A percentile compares a stretch with the other conserved stretches of the same genome.
These are phyloP conservation scores for Torymus tubicola DNA, from an alignment of 2,888 invertebrate genomes.

Conservation along the genomic window DNA sequence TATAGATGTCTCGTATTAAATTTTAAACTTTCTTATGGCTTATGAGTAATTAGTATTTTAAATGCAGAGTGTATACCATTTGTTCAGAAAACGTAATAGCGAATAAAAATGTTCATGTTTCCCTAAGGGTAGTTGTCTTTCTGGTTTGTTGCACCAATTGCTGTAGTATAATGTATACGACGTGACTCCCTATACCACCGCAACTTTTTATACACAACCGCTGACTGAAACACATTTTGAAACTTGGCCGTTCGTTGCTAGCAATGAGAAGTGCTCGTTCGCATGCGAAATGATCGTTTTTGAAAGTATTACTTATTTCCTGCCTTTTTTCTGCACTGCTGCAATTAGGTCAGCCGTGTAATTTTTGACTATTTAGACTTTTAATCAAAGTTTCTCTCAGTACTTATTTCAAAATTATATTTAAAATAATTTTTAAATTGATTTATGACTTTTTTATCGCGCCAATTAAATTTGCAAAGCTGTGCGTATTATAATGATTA, in stretches of 20 bases:
- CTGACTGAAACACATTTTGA: constrained; percentile 35
- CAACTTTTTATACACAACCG: constrained; percentile 46
- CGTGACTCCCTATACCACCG: constrained; percentile 28
- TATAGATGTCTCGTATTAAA: too few relatives aligned
- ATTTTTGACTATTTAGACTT: not conserved
- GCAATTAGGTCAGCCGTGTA: constrained; percentile 16
- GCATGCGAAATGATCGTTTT: constrained; percentile 46
- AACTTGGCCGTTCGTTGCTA: constrained; percentile 19
- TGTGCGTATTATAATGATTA: too few relatives aligned
- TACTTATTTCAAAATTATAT: too few relatives aligned
- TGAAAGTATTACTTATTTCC: constrained; percentile 37
- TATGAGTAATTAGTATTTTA: too few relatives aligned
- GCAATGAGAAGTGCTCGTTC: constrained; percentile 16
- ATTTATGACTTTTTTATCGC: too few relatives aligned
- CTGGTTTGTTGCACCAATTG: not conserved
- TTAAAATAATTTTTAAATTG: too few relatives aligned
- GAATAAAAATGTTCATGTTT: too few relatives aligned
- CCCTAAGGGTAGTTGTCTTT: not conserved
- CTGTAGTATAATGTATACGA: constrained; percentile 13
- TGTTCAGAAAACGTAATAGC: too few relatives aligned
- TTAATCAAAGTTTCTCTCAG: not conserved
- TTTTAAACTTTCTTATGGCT: too few relatives aligned
- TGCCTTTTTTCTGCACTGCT: not conserved
- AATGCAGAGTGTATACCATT: too few relatives aligned
- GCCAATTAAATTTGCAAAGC: too few relatives aligned